phyloP scores from a whole-genome alignment of 2,113 vertebrate species.

The Hippocampus zosterae region DNA sequence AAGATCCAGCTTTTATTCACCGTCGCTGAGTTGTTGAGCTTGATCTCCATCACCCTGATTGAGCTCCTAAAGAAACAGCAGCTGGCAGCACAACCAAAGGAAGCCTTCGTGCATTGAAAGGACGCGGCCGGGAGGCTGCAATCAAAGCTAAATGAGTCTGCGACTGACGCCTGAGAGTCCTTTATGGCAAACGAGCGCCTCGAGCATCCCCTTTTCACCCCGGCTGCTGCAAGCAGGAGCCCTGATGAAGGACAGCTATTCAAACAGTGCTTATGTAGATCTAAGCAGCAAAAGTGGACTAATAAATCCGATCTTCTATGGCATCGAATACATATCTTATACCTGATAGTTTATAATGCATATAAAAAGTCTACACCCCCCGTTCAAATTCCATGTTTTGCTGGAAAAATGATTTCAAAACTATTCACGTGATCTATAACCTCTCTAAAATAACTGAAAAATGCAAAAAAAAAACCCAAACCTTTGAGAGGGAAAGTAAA shows the following conservation, averaged over 20 bases:
- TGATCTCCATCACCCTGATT: slow-evolving; percentile 56
- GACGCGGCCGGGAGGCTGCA: slow-evolving; percentile 43
- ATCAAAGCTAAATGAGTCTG: slow-evolving; percentile 56
- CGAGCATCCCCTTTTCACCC: slow-evolving; percentile 33
- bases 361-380: not conserved
- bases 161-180: slow-evolving; percentile 39
- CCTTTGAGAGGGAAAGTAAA: no score
- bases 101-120: slow-evolving; percentile 41
- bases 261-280: slow-evolving; percentile 23
- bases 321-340: slow-evolving; percentile 25
- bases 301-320: slow-evolving; percentile 27
- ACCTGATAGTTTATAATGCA: no score
- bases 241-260: slow-evolving; percentile 45
- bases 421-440: no score
- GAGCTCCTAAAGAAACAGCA: slow-evolving; percentile 58
- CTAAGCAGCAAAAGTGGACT: slow-evolving; percentile 36
- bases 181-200: slow-evolving; percentile 32
- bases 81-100: slow-evolving; percentile 57
- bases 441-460: not conserved
- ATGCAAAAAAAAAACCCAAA: not conserved
- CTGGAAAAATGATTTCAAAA: not conserved
- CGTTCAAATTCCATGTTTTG: not conserved
- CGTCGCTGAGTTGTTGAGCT: slow-evolving; percentile 59
- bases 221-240: slow-evolving; percentile 25
- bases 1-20: slow-evolving; percentile 63